phyloP scores from a whole-genome alignment of 2,888 invertebrate genomes.

The Trichopoda pennipes region DNA sequence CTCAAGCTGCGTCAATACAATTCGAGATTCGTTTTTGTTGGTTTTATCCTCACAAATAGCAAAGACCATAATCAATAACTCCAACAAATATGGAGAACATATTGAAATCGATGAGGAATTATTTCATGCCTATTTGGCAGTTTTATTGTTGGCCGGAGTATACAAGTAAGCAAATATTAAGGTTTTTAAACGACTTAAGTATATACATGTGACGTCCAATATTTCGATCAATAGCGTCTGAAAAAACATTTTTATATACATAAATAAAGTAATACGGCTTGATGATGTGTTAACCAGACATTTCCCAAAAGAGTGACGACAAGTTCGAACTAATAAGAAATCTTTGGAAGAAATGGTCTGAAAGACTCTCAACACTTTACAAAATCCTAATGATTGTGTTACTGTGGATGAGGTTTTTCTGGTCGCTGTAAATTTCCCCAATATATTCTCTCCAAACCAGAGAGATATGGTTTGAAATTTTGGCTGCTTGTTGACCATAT shows the following conservation, averaged over 20 bases:
- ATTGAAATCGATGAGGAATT: too few species aligned
- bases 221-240: conserved; percentile 32
- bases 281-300: conserved; percentile 31
- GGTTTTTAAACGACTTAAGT: background rate
- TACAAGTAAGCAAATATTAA: conserved; percentile 13
- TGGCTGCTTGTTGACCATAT: too few species aligned
- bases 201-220: conserved; percentile 14
- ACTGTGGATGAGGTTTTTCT: too few species aligned
- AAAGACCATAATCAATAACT: too few species aligned
- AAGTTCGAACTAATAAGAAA: background rate
- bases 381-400: too few species aligned
- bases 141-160: conserved; percentile 22
- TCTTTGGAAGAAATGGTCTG: background rate
- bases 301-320: conserved; percentile 16
- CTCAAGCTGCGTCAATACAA: conserved; percentile 13
- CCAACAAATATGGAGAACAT: too few species aligned
- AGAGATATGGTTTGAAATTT: too few species aligned
- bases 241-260: conserved; percentile 27
- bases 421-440: too few species aligned
- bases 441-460: too few species aligned
- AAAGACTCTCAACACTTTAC: too few species aligned
- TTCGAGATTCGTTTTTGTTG: background rate
- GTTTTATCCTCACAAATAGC: too few species aligned
- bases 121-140: conserved; percentile 27
- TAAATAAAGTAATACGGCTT: conserved; percentile 34